phyloP scores from a whole-genome alignment of 2,113 vertebrate species.

The Chaetodon auriga region DNA sequence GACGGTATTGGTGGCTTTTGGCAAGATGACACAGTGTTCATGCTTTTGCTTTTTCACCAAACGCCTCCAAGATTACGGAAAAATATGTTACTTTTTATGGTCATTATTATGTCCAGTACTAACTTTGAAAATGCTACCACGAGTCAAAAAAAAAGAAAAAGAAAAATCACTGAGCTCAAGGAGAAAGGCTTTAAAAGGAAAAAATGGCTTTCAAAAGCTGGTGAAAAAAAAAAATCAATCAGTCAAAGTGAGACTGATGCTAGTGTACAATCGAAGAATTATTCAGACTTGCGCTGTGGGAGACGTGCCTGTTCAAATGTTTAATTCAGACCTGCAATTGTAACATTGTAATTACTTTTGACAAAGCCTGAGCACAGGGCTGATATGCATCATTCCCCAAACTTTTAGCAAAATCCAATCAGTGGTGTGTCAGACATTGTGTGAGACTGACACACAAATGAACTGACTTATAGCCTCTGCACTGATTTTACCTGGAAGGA shows the following conservation, averaged over 20 bases:
- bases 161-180: too few relatives aligned
- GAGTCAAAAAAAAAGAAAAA: neutral
- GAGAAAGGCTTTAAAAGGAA: neutral
- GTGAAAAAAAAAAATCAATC: too few relatives aligned
- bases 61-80: neutral
- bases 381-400: constrained; percentile 13
- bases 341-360: constrained; percentile 18
- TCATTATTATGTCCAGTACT: too few relatives aligned
- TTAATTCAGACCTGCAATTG: constrained; percentile 15
- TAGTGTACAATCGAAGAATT: constrained; percentile 10
- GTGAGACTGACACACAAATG: constrained; percentile 29
- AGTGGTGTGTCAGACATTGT: constrained; percentile 2
- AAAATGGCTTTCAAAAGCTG: neutral
- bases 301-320: constrained; percentile 27
- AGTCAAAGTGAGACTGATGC: neutral
- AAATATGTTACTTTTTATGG: neutral
- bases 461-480: neutral
- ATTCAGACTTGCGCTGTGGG: constrained; percentile 16
- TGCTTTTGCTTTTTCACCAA: neutral
- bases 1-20: neutral
- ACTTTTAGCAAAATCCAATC: constrained; percentile 34
- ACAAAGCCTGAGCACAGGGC: constrained; percentile 15
- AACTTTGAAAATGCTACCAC: neutral
- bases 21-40: neutral
- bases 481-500: constrained; percentile 17